Base-by-base conservation (phyloP, 2,797 vertebrate genomes). In the Poecile montanus region DNA sequence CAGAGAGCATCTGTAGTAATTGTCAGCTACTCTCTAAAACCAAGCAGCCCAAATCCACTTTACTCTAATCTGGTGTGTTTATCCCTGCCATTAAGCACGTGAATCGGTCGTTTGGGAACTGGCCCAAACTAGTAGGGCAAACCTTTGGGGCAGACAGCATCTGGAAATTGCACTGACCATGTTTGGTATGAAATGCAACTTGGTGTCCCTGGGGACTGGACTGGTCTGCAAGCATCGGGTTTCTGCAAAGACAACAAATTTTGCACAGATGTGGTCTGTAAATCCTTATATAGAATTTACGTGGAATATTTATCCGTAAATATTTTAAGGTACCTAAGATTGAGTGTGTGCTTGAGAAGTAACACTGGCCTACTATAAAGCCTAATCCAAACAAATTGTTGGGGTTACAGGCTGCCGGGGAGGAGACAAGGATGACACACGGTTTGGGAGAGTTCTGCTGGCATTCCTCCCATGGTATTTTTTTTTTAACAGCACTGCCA, bases 121-220 rank as follows among this genome's bases (percentile, higher is more conserved):
- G 95, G 93, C 85, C 95, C 58, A 58, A 91, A 78, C 88, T 61
- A 45, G 93, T 22, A 92, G 94, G 77, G 56, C 86, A 87, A 72
- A 92, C 66, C 84, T 96, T 75, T 74, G 91, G 90, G 88, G 86
- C 91, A 94, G 77, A 13, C 82, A 25, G 85, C 80, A 84, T 94
- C 89, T 94, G 92, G 91, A 91, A 88, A 36, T 76, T 65, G 66
- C 63, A 45, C 61, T 94, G 95, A 87, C 88, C 61, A 78, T 89
- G 91, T 96, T 91, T 96, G 95, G 93, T 96, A 86, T 94, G 81
- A 95, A 95, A 89, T 68, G 76, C 73, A 73, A 3, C 81, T 80
- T 47, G 61, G 18, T 79, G 71, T 78, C 94, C 67, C 50, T 16
- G 30, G 79, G 80, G 93, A 82, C n/a, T 4, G 2, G 44, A 91